Conservation (phyloP, 2,888 invertebrate species). For the Tupiocoris notatus region DNA sequence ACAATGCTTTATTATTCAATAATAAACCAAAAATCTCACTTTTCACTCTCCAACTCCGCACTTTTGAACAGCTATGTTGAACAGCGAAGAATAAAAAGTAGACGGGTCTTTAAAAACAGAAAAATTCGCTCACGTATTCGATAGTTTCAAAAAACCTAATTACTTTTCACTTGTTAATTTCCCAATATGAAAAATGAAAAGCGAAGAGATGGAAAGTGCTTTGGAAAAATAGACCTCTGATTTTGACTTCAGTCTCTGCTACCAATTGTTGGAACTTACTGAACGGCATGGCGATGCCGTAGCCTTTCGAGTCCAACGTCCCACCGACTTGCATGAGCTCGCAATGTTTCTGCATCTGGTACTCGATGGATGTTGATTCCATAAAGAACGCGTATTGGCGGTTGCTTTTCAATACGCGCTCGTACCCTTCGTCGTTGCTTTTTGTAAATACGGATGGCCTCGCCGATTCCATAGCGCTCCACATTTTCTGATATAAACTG, state of each 20-base stretch:
- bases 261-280: slow-evolving; percentile 73
- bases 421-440: slow-evolving; percentile 82
- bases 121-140: too few species aligned
- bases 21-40: too few species aligned
- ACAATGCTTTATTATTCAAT: too few species aligned
- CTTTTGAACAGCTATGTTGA: too few species aligned
- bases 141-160: too few species aligned
- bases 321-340: slow-evolving; percentile 79
- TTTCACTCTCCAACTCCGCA: too few species aligned
- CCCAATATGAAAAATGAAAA: background rate
- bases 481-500: slow-evolving; percentile 87
- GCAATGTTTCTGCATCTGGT: slow-evolving; percentile 81
- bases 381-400: slow-evolving; percentile 86
- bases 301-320: slow-evolving; percentile 85
- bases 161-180: too few species aligned
- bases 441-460: slow-evolving; percentile 79
- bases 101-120: too few species aligned
- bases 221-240: background rate
- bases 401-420: slow-evolving; percentile 75
- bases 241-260: background rate
- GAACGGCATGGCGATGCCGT: slow-evolving; percentile 87
- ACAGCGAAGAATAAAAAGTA: too few species aligned
- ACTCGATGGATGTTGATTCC: slow-evolving; percentile 95
- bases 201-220: too few species aligned
- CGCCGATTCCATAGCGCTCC: slow-evolving; percentile 84